A percentile compares a stretch with the other conserved stretches of the same genome.
Evolutionary conservation across 2,888 invertebrate genomes (phyloP).

Genomic region (Perithous albicinctus): DNA sequence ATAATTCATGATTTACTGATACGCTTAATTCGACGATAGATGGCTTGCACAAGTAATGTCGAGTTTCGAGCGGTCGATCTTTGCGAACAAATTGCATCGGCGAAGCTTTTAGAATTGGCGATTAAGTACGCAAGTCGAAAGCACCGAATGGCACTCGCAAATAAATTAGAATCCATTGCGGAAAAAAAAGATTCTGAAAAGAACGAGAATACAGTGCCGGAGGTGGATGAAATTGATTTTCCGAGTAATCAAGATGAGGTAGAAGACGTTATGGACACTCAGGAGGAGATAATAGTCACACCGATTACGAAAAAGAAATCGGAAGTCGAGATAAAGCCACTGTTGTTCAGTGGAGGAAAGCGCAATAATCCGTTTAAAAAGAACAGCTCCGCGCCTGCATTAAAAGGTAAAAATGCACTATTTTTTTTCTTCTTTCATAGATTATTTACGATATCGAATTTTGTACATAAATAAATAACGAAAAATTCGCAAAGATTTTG

Average conservation of each 20-base stretch:
- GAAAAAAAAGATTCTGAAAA: slow-evolving; percentile 78
- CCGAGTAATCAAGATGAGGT: slow-evolving; percentile 71
- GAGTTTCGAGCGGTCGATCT: slow-evolving; percentile 95
- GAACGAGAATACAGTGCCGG: slow-evolving; percentile 75
- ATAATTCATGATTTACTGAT: slow-evolving; percentile 25
- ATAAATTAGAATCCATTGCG: slow-evolving; percentile 87
- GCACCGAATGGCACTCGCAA: slow-evolving; percentile 91
- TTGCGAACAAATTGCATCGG: slow-evolving; percentile 92
- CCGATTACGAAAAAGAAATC: slow-evolving; percentile 71
- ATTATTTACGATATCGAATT: slow-evolving; percentile 1
- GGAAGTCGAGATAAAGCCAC: slow-evolving; percentile 79
- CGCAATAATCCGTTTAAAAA: slow-evolving; percentile 85
- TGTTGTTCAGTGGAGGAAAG: slow-evolving; percentile 74
- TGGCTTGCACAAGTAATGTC: slow-evolving; percentile 93
- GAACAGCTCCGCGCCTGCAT: slow-evolving; percentile 77
- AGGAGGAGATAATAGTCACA: slow-evolving; percentile 72
- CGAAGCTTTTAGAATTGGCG: slow-evolving; percentile 92
- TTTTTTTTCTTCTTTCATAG: neutral
- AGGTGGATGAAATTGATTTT: slow-evolving; percentile 73
- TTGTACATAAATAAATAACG: too few relatives aligned
- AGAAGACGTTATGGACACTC: slow-evolving; percentile 55
- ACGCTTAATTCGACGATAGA: slow-evolving; percentile 84
- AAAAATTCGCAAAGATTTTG: neutral
- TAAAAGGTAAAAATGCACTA: slow-evolving; percentile 69
- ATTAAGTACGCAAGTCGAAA: slow-evolving; percentile 95